Percentiles rank a stretch among this genome's conserved stretches.
Conservation (phyloP, 2,113 vertebrate species). For the Lasiurus borealis region DNA sequence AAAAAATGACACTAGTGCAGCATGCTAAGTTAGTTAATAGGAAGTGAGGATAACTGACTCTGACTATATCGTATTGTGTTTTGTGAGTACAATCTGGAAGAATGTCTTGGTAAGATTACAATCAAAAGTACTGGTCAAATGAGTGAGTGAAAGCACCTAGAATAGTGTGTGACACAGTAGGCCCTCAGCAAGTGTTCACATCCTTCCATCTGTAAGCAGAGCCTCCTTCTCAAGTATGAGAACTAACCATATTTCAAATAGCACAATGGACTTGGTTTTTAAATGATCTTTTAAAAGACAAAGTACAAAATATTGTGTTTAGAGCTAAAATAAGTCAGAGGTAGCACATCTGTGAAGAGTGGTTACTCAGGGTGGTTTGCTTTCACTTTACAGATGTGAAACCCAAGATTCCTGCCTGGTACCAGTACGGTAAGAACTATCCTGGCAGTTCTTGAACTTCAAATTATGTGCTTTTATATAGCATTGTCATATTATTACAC, state of each 20-base stretch:
- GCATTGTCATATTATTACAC: neutral
- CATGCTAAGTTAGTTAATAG: neutral
- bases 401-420: constrained; percentile 93
- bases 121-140: neutral
- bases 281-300: neutral
- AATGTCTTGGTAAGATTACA: constrained; percentile 3
- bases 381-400: constrained; percentile 89
- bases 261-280: neutral
- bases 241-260: constrained; percentile 1
- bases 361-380: constrained; percentile 25
- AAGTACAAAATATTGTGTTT: neutral
- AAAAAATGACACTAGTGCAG: neutral
- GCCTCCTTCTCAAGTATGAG: neutral
- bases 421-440: constrained; percentile 91
- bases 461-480: neutral
- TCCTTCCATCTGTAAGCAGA: constrained; percentile 18
- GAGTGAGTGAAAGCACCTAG: neutral
- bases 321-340: constrained; percentile 28
- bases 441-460: constrained; percentile 52
- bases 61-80: neutral
- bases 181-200: neutral
- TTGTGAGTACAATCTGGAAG: neutral
- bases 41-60: neutral
- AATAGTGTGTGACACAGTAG: neutral
- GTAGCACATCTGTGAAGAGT: neutral